Evolutionary conservation across 2,888 invertebrate species (phyloP).

Genomic region (Macrosoma leucophasiata): DNA sequence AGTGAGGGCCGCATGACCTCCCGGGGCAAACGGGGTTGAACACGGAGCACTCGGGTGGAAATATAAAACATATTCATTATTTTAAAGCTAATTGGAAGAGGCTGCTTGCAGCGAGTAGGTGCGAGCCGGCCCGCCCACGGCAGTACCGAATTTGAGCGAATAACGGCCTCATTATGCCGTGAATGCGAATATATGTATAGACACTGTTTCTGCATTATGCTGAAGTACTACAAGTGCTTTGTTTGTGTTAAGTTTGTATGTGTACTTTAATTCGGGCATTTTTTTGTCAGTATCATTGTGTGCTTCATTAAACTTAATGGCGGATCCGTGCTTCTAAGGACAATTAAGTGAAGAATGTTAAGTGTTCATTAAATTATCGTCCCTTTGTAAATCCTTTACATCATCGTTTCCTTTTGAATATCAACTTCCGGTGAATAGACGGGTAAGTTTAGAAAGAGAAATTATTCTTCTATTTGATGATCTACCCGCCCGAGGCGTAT

Average conservation of each 20-base stretch:
- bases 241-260: slow-evolving; percentile 1
- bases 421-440: slow-evolving; percentile 41
- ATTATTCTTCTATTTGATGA: slow-evolving; percentile 56
- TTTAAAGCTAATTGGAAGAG: slow-evolving; percentile 74
- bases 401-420: slow-evolving; percentile 36
- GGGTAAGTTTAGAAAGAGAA: slow-evolving; percentile 48
- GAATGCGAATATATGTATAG: slow-evolving; percentile 54
- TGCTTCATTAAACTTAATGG: no score
- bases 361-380: slow-evolving; percentile 15
- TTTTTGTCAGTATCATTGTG: no score
- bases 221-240: slow-evolving; percentile 38
- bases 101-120: slow-evolving; percentile 69
- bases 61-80: slow-evolving; percentile 77
- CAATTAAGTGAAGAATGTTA: no score
- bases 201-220: slow-evolving; percentile 69
- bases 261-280: no score
- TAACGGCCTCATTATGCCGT: slow-evolving; percentile 60
- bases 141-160: slow-evolving; percentile 60
- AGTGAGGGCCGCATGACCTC: slow-evolving; percentile 62
- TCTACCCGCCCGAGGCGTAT: slow-evolving; percentile 61
- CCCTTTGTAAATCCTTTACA: slow-evolving; percentile 33
- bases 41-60: slow-evolving; percentile 68
- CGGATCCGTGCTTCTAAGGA: no score
- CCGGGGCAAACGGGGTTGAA: slow-evolving; percentile 68
- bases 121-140: slow-evolving; percentile 66